phyloP scores from a whole-genome alignment of 2,888 invertebrate species.

The Metacarcinus magister region DNA sequence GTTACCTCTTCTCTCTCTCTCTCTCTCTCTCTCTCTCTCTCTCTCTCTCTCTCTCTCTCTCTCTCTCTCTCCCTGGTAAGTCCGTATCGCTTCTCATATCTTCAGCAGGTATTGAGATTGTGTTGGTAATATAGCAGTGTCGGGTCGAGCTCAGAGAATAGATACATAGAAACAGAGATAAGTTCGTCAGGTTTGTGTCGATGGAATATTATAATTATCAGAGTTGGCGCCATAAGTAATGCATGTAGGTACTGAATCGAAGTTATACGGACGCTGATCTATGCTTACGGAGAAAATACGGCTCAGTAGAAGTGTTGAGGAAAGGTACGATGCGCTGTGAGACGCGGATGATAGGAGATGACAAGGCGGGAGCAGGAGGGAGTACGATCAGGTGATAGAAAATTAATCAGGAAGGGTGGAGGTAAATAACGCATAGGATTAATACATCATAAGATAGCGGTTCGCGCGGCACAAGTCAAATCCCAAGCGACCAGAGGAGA shows the following conservation, averaged over 20 bases:
- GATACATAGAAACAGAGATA: not conserved
- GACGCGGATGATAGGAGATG: not conserved
- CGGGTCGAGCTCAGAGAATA: no score
- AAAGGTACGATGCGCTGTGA: not conserved
- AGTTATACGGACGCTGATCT: not conserved
- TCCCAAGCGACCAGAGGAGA: not conserved
- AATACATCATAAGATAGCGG: conserved; percentile 12
- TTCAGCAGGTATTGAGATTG: not conserved
- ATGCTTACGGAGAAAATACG: not conserved
- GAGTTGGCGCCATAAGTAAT: not conserved
- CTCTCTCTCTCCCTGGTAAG: not conserved
- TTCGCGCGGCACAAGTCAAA: not conserved
- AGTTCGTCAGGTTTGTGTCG: not conserved
- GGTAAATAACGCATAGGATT: not conserved
- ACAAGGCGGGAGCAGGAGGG: not conserved
- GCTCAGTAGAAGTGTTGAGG: not conserved
- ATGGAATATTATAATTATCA: not conserved
- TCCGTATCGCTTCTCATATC: not conserved
- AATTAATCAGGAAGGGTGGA: not conserved
- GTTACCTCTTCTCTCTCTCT: not conserved
- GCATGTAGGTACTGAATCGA: not conserved
- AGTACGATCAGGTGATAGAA: not conserved
- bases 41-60: not conserved
- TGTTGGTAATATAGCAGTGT: not conserved
- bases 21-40: not conserved